phyloP scores from a whole-genome alignment of 2,797 vertebrate species.

The Molossus alvarezi region DNA sequence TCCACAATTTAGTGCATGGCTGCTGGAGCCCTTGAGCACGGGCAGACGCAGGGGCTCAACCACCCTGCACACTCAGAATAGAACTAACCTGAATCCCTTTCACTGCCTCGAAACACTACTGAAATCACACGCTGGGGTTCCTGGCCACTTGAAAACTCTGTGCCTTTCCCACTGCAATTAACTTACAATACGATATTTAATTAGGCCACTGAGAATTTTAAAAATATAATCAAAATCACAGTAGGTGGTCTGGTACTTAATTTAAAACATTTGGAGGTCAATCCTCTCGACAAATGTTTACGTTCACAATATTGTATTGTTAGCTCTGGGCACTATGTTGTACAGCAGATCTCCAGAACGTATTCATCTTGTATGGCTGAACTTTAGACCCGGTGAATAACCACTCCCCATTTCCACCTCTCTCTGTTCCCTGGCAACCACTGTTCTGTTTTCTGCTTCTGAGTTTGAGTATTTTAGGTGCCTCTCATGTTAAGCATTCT shows the following conservation, averaged over 20 bases:
- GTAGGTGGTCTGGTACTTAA: not conserved
- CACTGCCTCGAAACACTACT: not conserved
- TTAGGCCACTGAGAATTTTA: constrained; percentile 17
- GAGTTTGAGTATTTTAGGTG: not conserved
- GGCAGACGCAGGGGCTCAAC: fast-evolving
- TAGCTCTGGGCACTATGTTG: not conserved
- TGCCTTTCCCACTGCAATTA: not conserved
- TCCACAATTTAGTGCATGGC: not conserved
- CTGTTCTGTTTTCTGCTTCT: not conserved
- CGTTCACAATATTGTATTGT: not conserved
- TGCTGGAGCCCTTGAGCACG: not conserved
- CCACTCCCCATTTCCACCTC: too few species aligned
- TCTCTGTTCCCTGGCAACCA: not conserved
- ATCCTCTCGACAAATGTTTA: not conserved
- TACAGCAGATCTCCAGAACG: not conserved
- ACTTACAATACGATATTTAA: constrained; percentile 26
- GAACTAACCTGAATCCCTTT: not conserved
- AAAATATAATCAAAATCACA: constrained; percentile 68
- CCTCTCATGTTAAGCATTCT: not conserved
- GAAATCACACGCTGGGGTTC: not conserved
- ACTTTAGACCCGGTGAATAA: not conserved
- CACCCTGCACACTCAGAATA: too few species aligned
- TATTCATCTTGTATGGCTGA: not conserved
- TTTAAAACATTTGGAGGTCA: constrained; percentile 42
- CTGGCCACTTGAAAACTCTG: not conserved